These are phyloP conservation scores for Pocillopora grandis DNA, from an alignment of 92 coral and sea anemone species.

Conservation along the genomic window DNA sequence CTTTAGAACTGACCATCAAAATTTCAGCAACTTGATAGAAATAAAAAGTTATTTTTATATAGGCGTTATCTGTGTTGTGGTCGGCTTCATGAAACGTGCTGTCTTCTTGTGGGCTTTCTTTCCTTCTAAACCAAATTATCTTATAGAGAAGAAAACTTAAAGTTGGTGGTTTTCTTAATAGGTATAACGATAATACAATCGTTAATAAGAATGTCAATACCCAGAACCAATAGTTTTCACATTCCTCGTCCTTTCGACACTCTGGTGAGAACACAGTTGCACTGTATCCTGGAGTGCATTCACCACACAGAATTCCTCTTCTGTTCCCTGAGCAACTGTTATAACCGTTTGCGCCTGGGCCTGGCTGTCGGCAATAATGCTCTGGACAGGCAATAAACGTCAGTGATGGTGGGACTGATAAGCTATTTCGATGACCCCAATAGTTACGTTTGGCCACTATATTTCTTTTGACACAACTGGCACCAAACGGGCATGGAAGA, in stretches of 20 bases:
- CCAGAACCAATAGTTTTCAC: conserved; percentile 6
- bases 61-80: background rate
- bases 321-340: conserved; percentile 58
- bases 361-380: conserved; percentile 45
- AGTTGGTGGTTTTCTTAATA: conserved; percentile 63
- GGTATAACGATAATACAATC: conserved; percentile 42
- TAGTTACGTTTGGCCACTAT: conserved; percentile 63
- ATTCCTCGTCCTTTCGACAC: conserved; percentile 15
- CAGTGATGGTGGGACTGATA: conserved; percentile 11
- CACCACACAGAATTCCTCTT: conserved; percentile 59
- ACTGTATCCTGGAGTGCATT: conserved; percentile 42
- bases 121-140: conserved; percentile 52
- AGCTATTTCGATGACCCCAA: conserved; percentile 63
- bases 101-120: background rate
- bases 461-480: conserved; percentile 52
- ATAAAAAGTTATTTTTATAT: conserved; percentile 50
- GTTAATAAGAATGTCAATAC: background rate
- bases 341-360: conserved; percentile 2
- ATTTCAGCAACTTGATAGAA: conserved; percentile 73
- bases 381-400: conserved; percentile 63
- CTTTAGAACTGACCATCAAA: conserved; percentile 49
- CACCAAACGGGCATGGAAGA: conserved; percentile 68
- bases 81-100: background rate
- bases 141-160: conserved; percentile 40
- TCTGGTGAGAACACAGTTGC: conserved; percentile 37